These are phyloP conservation scores for Paratrypauchen microcephalus DNA, from an alignment of 2,797 vertebrate species.

Conservation along the genomic window DNA sequence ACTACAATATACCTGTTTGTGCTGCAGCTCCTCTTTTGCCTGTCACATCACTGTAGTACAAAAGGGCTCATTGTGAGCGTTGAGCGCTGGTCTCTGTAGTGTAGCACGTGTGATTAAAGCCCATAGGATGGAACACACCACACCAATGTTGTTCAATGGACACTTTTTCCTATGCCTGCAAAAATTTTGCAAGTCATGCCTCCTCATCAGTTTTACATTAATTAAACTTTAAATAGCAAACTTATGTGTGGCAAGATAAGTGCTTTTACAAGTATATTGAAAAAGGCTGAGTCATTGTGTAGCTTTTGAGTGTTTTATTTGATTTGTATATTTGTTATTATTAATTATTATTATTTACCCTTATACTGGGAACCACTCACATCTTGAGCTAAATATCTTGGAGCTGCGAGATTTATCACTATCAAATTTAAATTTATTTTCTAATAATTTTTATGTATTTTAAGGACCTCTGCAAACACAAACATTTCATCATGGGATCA, in stretches of 20 bases:
- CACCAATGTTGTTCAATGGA: slow-evolving; percentile 38
- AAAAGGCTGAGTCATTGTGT: slow-evolving; percentile 5
- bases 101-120: slow-evolving; percentile 15
- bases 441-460: no score
- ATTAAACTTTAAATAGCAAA: not conserved
- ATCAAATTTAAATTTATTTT: not conserved
- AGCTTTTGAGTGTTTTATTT: not conserved
- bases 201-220: slow-evolving; percentile 31
- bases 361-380: not conserved
- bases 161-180: slow-evolving; percentile 9
- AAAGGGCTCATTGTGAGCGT: slow-evolving; percentile 55
- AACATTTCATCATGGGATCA: no score
- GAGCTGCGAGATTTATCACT: not conserved
- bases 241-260: not conserved
- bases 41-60: slow-evolving; percentile 30
- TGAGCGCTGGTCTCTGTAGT: slow-evolving; percentile 24
- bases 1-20: no score
- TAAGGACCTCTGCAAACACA: no score
- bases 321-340: not conserved
- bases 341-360: not conserved
- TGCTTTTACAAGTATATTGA: not conserved
- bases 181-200: slow-evolving; percentile 71
- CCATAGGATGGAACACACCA: slow-evolving; percentile 41
- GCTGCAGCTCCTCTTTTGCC: slow-evolving; percentile 19
- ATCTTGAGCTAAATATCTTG: not conserved